These are phyloP conservation scores for Tichodroma muraria DNA, from an alignment of 2,113 vertebrate species.

Conservation along the genomic window DNA sequence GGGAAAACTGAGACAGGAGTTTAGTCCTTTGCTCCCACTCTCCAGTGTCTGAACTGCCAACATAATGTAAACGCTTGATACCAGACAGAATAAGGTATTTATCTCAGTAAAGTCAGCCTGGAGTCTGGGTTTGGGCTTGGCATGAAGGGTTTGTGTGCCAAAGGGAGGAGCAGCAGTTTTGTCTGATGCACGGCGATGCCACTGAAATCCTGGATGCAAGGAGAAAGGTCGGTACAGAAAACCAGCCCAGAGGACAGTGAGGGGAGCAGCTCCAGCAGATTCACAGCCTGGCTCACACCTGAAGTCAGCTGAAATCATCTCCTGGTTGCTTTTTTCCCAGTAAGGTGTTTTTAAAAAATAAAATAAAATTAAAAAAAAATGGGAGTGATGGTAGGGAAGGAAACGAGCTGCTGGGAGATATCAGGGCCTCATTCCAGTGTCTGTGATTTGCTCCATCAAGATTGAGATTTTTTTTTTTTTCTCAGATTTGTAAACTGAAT, in stretches of 20 bases:
- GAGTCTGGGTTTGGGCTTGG: neutral
- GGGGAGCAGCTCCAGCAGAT: neutral
- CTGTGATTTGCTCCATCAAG: neutral
- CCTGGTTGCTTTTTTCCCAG: neutral
- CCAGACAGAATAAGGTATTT: neutral
- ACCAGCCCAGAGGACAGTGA: neutral
- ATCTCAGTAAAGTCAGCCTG: neutral
- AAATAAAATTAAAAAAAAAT: accelerated
- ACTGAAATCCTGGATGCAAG: neutral
- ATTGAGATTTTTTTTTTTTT: neutral
- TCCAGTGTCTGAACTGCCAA: neutral
- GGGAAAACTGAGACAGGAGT: neutral
- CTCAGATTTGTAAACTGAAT: neutral
- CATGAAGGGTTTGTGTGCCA: neutral
- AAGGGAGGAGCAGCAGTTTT: neutral
- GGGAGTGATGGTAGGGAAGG: neutral
- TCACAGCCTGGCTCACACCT: neutral
- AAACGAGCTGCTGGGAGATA: neutral
- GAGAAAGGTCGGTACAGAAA: neutral
- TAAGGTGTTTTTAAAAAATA: neutral
- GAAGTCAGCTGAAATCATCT: neutral
- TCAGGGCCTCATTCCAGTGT: neutral
- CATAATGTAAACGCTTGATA: neutral
- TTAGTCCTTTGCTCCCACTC: neutral
- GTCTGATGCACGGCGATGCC: neutral